phyloP scores from a whole-genome alignment of 2,888 invertebrate species.

The Coremacera marginata region DNA sequence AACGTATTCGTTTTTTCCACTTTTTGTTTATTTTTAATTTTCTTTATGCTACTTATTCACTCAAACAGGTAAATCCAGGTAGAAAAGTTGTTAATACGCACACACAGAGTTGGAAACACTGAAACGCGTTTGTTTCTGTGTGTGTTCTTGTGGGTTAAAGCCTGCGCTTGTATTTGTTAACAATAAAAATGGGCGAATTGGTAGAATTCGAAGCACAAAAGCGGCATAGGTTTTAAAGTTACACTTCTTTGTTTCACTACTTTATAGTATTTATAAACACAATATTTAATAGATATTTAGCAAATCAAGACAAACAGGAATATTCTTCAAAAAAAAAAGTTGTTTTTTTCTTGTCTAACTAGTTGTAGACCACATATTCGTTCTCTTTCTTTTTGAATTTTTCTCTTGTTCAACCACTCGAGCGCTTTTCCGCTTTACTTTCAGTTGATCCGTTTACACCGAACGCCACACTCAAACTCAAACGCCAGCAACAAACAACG shows the following conservation, averaged over 20 bases:
- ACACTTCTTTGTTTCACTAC: neutral
- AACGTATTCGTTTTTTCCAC: neutral
- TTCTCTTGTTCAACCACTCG: neutral
- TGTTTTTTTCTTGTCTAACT: neutral
- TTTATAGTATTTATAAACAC: too few species aligned
- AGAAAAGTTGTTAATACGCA: conserved; percentile 59
- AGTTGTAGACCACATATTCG: neutral
- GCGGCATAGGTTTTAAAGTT: conserved; percentile 15
- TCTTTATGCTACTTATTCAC: conserved; percentile 42
- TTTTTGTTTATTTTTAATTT: conserved; percentile 35
- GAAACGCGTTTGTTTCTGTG: conserved; percentile 19
- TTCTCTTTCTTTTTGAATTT: conserved; percentile 4
- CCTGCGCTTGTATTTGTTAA: conserved; percentile 52
- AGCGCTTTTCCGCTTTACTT: neutral
- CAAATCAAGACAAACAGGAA: too few species aligned
- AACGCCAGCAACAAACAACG: conserved; percentile 23
- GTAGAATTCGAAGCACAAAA: conserved; percentile 24
- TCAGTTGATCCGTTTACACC: conserved; percentile 38
- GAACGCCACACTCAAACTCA: conserved; percentile 38
- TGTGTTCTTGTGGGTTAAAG: conserved; percentile 42
- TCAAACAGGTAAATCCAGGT: conserved; percentile 66
- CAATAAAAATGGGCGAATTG: conserved; percentile 45
- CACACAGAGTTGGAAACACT: conserved; percentile 46
- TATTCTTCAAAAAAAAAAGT: neutral
- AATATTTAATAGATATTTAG: conserved; percentile 15